Evolutionary conservation across 2,797 vertebrate genomes (phyloP).

Genomic region (Carcharodon carcharias): DNA sequence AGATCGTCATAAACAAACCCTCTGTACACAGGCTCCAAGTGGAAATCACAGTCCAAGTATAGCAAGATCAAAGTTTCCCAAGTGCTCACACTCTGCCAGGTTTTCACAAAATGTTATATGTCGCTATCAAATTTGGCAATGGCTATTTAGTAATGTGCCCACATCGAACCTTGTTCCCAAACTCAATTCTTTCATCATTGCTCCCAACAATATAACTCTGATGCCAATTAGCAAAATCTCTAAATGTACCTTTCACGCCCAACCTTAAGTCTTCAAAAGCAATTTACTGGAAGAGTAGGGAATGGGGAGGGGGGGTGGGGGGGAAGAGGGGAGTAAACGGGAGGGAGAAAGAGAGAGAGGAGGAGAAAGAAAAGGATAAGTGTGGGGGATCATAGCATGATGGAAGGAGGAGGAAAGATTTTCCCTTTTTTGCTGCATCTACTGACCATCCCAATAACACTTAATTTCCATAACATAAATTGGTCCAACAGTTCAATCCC

Average conservation of each 20-base stretch:
- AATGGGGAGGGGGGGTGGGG: not conserved
- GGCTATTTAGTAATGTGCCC: not conserved
- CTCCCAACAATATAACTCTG: not conserved
- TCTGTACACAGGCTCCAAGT: not conserved
- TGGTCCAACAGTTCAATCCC: not conserved
- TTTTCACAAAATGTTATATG: not conserved
- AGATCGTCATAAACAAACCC: not conserved
- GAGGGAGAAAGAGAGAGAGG: not conserved
- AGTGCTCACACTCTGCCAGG: not conserved
- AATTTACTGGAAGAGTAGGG: not conserved
- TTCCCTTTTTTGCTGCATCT: not conserved
- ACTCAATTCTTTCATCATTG: not conserved
- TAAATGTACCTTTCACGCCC: not conserved
- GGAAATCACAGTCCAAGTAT: not conserved
- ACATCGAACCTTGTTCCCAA: not conserved
- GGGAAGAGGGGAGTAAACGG: not conserved
- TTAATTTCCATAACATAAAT: not conserved
- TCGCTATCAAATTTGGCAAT: not conserved
- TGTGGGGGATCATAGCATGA: too few species aligned
- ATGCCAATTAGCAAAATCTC: not conserved
- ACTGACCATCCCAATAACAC: not conserved
- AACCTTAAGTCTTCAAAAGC: not conserved
- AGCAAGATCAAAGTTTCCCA: not conserved
- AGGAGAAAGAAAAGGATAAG: not conserved
- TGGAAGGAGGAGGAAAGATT: not conserved